Conservation (phyloP, 2,113 vertebrate genomes). For the Ciconia stormi region DNA sequence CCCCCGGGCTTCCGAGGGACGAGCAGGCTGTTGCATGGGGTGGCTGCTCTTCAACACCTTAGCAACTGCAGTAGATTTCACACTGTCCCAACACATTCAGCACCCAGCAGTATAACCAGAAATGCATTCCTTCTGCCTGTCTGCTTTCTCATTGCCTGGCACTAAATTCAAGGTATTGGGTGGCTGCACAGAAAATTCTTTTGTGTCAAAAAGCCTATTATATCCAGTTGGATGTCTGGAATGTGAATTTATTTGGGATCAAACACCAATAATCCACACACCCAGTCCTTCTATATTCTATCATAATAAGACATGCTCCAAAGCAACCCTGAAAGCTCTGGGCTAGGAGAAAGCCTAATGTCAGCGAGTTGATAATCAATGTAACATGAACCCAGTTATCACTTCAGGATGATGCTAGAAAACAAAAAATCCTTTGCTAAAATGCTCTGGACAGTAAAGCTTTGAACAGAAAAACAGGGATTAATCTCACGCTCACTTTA, state of each 20-base stretch:
- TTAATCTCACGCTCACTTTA: neutral
- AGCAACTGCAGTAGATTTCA: neutral
- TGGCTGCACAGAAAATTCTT: neutral
- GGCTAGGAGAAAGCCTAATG: neutral
- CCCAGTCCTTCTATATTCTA: neutral
- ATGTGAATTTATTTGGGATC: neutral
- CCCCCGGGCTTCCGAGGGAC: too few relatives aligned
- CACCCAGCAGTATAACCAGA: neutral
- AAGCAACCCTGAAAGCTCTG: neutral
- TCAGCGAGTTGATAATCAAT: neutral
- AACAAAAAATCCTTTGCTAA: neutral
- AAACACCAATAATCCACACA: neutral
- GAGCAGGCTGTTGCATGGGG: neutral
- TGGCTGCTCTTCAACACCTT: neutral
- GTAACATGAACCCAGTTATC: neutral
- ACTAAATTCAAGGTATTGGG: neutral
- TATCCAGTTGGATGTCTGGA: neutral
- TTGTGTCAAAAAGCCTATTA: neutral
- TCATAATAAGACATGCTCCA: neutral
- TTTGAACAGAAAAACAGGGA: neutral
- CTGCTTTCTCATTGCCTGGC: neutral
- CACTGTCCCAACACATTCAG: fast-evolving
- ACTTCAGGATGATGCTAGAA: neutral
- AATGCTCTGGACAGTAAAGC: neutral
- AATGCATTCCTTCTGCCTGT: neutral